Evolutionary conservation across 2,113 vertebrate species (phyloP), one percentile per base, ranked within the genome.

Genomic region (Malaclemys terrapin): DNA sequence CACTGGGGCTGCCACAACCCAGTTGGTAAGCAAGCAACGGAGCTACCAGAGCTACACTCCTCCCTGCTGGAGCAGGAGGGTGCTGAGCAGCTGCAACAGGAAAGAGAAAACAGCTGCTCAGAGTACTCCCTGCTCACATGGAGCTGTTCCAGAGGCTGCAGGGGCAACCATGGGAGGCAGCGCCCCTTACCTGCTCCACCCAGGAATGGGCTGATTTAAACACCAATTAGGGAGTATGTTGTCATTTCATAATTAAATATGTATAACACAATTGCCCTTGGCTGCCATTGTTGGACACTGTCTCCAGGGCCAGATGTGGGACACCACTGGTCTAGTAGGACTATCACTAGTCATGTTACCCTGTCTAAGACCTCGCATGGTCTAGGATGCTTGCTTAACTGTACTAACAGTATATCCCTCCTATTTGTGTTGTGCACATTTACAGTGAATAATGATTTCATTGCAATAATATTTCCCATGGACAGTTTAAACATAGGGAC

Each of bases 31-130:
- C 59, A 35, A 35, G 69, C 69, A 42, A 42, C 1, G 9, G 22
- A 56, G n/a, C 25, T 56, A 10, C 17, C 75, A 42, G 13, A 0
- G 0, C 0, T 13, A 65, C 38, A 49, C 84, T 9, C 35, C 82
- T 3, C 89, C 25, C 3, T 78, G 45, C 87, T 20, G 42, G 42
- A 1, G 35, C 69, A 25, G 59, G 29, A 4, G 89, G 31, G 92
- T 17, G 47, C 24, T 76, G 38, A 13, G 45, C 10, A 42, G 35
- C 80, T 0, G 0, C 38, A 82, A 62, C 11, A 54, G 87, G n/a
- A 25, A 38, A 87, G 47, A 27, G n/a, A 38, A 81, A 59, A 27
- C 57, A 59, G 57, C 14, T 35, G 35, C 17, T n/a, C 16, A 20
- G 35, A n/a, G 17, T 54, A 3, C 3, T 7, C 72, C 72, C 45